Conservation (phyloP, 1,140 invertebrate species). For the Lysiphlebus fabarum region DNA sequence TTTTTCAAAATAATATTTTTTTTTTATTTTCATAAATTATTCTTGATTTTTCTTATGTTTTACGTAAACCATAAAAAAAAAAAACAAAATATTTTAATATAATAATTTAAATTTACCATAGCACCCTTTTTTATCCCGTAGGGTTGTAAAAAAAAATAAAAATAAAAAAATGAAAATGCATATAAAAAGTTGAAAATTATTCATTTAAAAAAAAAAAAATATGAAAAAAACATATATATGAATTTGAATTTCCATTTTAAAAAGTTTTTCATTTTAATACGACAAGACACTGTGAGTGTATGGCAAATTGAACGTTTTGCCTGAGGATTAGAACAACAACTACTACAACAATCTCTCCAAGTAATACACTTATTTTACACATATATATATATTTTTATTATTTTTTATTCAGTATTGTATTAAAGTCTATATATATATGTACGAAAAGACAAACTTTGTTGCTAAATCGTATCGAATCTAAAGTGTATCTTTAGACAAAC, state of each 20-base stretch:
- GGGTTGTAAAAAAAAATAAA: no score
- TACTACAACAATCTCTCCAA: background rate
- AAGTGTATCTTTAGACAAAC: background rate
- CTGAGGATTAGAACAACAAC: slow-evolving; percentile 5
- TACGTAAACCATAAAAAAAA: no score
- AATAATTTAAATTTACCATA: no score
- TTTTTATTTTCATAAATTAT: no score
- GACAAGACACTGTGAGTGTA: background rate
- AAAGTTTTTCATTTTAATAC: slow-evolving; percentile 17
- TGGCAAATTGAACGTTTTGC: slow-evolving; percentile 17
- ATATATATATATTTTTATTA: slow-evolving; percentile 1
- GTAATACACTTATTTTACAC: slow-evolving; percentile 11
- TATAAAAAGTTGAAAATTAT: no score
- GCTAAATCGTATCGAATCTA: slow-evolving; percentile 20
- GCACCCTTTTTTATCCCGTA: no score
- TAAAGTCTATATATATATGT: background rate
- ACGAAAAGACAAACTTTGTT: slow-evolving; percentile 17
- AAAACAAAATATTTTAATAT: no score
- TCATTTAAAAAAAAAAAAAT: no score
- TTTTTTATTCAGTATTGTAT: slow-evolving; percentile 2
- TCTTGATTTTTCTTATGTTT: no score
- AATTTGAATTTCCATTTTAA: slow-evolving; percentile 11
- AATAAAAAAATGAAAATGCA: no score
- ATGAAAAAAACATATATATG: no score
- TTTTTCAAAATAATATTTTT: no score